phyloP scores from a whole-genome alignment of 2,113 vertebrate species.

The Clarias batrachus region DNA sequence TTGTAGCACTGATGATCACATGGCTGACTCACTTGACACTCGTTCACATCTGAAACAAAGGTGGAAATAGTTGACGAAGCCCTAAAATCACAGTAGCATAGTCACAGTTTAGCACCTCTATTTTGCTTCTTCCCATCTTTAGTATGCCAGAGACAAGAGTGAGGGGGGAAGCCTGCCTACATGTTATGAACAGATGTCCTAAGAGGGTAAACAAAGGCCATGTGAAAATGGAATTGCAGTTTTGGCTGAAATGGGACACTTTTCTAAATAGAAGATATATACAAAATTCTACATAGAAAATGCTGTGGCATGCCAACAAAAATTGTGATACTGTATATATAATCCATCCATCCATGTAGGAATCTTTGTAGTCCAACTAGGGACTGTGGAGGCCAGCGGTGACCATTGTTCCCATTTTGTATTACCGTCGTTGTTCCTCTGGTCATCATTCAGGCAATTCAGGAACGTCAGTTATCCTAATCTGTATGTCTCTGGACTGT shows the following conservation, averaged over 20 bases:
- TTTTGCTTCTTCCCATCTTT: background rate
- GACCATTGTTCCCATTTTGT: too few species aligned
- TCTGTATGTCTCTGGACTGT: too few species aligned
- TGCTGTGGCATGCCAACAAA: too few species aligned
- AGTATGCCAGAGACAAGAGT: background rate
- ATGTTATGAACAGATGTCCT: conserved; percentile 21
- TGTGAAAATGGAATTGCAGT: background rate
- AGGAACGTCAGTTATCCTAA: too few species aligned
- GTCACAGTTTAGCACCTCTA: conserved; percentile 19
- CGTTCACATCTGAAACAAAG: conserved; percentile 79
- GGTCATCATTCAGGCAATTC: too few species aligned
- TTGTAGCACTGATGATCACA: conserved; percentile 87
- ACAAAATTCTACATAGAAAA: too few species aligned
- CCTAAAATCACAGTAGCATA: background rate
- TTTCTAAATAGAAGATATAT: background rate
- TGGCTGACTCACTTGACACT: conserved; percentile 80
- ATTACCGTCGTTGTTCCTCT: too few species aligned
- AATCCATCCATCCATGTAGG: too few species aligned
- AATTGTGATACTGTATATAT: too few species aligned
- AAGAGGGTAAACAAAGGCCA: conserved; percentile 9
- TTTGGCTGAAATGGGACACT: background rate
- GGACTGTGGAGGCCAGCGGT: too few species aligned
- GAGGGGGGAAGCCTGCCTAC: background rate
- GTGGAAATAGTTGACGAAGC: background rate
- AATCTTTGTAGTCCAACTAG: too few species aligned